These are phyloP conservation scores for Gryllus bimaculatus DNA, from an alignment of 1,140 invertebrate species.

Conservation along the genomic window DNA sequence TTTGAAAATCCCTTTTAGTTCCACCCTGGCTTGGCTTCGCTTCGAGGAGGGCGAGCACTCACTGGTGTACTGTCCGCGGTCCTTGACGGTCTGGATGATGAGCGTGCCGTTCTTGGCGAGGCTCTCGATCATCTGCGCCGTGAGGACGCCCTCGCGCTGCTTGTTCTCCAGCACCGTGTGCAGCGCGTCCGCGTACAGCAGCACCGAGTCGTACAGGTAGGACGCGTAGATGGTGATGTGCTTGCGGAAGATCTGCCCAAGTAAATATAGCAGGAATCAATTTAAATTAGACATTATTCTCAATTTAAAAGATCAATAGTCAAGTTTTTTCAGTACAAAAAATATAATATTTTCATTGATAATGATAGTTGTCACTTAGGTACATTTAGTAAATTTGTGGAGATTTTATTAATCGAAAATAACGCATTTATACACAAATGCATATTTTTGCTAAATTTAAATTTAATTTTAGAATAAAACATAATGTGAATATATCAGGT, in stretches of 20 bases:
- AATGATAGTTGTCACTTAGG: no score
- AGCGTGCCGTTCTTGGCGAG: slow-evolving; percentile 65
- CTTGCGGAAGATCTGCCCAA: slow-evolving; percentile 32
- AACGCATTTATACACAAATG: no score
- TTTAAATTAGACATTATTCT: not conserved
- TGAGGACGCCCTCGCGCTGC: slow-evolving; percentile 37
- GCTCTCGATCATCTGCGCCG: slow-evolving; percentile 52
- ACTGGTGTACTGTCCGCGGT: slow-evolving; percentile 59
- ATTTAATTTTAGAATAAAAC: no score
- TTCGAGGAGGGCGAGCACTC: slow-evolving; percentile 48
- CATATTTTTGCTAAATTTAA: no score
- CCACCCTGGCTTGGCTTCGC: no score
- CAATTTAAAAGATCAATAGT: not conserved
- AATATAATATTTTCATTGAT: no score
- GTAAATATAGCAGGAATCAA: not conserved
- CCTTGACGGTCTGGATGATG: slow-evolving; percentile 70
- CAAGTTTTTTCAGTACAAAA: no score
- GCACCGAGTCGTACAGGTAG: slow-evolving; percentile 92
- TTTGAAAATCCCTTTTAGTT: no score
- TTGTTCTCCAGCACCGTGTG: slow-evolving; percentile 43
- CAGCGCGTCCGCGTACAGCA: slow-evolving; percentile 79
- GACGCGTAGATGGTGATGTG: slow-evolving; percentile 89
- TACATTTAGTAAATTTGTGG: no score
- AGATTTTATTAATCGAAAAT: no score
- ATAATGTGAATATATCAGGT: no score